These are phyloP conservation scores for Ahaetulla prasina DNA, from an alignment of 2,113 vertebrate species.

Conservation along the genomic window DNA sequence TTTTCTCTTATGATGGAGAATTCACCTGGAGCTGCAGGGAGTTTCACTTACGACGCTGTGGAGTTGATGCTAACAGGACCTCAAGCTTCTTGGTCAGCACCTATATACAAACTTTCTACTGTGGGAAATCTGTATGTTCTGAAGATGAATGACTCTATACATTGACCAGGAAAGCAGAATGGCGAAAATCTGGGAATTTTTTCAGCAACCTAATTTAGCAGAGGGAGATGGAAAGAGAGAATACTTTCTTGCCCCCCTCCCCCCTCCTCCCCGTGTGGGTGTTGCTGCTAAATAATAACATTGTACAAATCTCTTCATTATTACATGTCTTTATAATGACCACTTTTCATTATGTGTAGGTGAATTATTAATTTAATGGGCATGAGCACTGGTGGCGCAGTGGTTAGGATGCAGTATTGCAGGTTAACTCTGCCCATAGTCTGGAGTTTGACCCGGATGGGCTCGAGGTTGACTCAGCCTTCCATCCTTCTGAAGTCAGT, in stretches of 20 bases:
- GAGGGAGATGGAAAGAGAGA: not conserved
- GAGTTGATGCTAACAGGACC: slow-evolving; percentile 78
- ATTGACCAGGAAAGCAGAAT: not conserved
- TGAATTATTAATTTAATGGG: not conserved
- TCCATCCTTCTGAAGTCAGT: not conserved
- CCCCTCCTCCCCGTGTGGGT: not conserved
- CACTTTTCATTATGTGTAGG: not conserved
- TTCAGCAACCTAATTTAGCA: not conserved
- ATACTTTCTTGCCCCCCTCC: no score
- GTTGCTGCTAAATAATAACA: not conserved
- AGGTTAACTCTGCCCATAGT: not conserved
- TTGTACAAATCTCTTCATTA: not conserved
- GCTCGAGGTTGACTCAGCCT: not conserved
- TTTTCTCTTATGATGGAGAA: slow-evolving; percentile 93
- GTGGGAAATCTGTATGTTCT: not conserved
- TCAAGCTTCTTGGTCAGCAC: slow-evolving; percentile 77
- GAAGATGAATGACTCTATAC: no score
- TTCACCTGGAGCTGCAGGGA: slow-evolving; percentile 74
- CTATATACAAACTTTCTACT: not conserved
- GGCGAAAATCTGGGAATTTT: not conserved
- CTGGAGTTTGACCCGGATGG: not conserved
- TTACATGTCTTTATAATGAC: not conserved
- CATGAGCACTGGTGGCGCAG: not conserved
- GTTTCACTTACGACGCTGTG: slow-evolving; percentile 77
- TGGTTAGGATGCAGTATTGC: not conserved